Evolutionary conservation across 2,113 vertebrate genomes (phyloP).

Genomic region (Psilopsiagon aurifrons): DNA sequence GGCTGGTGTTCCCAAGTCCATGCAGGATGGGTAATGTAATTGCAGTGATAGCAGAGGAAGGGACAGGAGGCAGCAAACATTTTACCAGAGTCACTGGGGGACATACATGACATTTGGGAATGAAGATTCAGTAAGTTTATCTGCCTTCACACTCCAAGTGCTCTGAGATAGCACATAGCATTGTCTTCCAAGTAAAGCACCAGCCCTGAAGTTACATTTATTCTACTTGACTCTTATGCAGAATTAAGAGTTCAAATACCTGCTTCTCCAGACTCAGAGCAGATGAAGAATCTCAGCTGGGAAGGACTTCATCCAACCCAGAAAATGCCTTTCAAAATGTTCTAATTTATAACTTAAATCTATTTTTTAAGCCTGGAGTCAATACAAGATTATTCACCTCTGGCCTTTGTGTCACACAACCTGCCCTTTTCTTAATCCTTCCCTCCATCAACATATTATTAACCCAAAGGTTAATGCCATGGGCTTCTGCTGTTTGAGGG

Average conservation of each 20-base stretch:
- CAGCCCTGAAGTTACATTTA: neutral
- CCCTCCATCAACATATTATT: slow-evolving; percentile 34
- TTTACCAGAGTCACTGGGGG: neutral
- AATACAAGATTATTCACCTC: neutral
- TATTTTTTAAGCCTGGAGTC: neutral
- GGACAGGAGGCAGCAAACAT: neutral
- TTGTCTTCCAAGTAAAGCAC: neutral
- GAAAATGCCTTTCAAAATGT: neutral
- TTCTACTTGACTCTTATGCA: neutral
- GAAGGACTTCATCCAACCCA: neutral
- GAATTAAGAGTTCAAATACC: neutral
- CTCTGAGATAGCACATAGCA: neutral
- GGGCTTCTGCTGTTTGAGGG: neutral
- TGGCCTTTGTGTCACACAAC: neutral
- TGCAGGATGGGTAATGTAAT: neutral
- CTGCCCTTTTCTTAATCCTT: slow-evolving; percentile 52
- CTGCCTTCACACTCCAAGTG: neutral
- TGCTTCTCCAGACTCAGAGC: neutral
- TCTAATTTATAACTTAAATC: neutral
- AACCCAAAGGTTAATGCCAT: slow-evolving; percentile 22
- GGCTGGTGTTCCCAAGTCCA: neutral
- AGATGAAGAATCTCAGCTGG: neutral
- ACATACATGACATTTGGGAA: rapidly evolving
- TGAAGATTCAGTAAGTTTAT: neutral
- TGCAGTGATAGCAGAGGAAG: neutral